A percentile compares a stretch with the other conserved stretches of the same genome.
Conservation (phyloP, 2,797 vertebrate species). For the Platyrinchus mystaceus region DNA sequence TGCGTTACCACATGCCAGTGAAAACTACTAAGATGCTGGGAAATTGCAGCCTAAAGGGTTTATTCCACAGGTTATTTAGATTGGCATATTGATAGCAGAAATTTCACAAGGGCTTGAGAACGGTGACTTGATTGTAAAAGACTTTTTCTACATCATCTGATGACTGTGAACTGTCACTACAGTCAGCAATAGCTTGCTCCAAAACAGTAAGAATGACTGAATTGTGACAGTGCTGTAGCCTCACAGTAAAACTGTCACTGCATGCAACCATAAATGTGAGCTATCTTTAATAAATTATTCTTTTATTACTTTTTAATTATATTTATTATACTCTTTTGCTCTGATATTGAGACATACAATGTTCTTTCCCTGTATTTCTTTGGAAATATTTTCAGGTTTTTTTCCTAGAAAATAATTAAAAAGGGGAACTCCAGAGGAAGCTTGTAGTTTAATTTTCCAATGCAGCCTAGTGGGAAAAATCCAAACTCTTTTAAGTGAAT, state of each 20-base stretch:
- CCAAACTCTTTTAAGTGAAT: not conserved
- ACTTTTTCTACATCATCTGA: not conserved
- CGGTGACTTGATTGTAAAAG: not conserved
- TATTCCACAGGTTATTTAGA: not conserved
- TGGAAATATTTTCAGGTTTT: not conserved
- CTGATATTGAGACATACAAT: not conserved
- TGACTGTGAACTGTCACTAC: not conserved
- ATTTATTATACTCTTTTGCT: not conserved
- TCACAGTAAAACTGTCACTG: not conserved
- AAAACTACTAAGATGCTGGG: not conserved
- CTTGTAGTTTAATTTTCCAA: not conserved
- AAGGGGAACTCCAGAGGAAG: not conserved
- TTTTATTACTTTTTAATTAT: not conserved
- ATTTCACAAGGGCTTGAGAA: not conserved
- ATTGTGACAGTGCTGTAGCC: not conserved
- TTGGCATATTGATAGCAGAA: not conserved
- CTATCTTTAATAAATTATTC: not conserved
- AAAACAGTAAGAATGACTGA: not conserved
- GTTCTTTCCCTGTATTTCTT: not conserved
- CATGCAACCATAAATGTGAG: not conserved
- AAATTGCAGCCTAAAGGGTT: not conserved
- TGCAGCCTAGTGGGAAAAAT: not conserved
- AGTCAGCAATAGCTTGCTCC: not conserved
- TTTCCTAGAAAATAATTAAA: not conserved
- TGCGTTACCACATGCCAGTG: conserved; percentile 81